Base-by-base conservation (phyloP, 2,113 vertebrate genomes). In the Melanostigma gelatinosum region DNA sequence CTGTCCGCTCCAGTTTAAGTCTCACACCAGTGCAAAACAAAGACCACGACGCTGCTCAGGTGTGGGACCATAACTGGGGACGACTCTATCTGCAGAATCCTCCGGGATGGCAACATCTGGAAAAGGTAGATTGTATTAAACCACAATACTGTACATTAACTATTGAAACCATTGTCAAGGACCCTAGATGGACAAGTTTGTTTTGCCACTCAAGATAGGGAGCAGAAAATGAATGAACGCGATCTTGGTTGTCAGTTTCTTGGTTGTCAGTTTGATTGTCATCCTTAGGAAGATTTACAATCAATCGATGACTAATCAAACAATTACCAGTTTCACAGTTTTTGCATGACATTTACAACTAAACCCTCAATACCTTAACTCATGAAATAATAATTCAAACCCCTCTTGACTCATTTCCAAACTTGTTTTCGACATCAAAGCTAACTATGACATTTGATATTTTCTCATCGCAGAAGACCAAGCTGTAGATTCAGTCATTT, bases 1-100 rank as follows among this genome's bases (percentile, higher is more conserved):
- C 79, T 88, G 94, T 93, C 92, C 72, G 75, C 91, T 87, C 87
- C 95, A 87, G 94, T 96, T 94, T 96, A 96, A 96, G 95, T 96
- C 94, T 96, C 95, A 96, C 95, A 95, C 94, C 95, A 95, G 95
- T 96, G 95, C 95, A 96, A 95, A 96, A 96, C 95, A 94, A 94
- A 93, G 88, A 75, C 87, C 57, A 91, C 93, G 93, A 93, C 89
- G 95, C 95, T 96, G 95, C 95, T 95, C 95, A 93, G 94, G 95
- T 96, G 94, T 95, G 95, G 93, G 95, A 96, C 94, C 91, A 92
- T 92, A 94, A 95, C 94, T 92, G 94, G 92, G 93, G 86, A 80
- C 76, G 92, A 87, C 86, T 10, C 70, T 54, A 24, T 76, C 88
- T 87, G 46, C 87, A 69, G 42, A 52, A 60, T n/a, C 12, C 3